Evolutionary conservation across 64 coral and sea anemone genomes (phyloP).

Genomic region (Trachythela sp.): DNA sequence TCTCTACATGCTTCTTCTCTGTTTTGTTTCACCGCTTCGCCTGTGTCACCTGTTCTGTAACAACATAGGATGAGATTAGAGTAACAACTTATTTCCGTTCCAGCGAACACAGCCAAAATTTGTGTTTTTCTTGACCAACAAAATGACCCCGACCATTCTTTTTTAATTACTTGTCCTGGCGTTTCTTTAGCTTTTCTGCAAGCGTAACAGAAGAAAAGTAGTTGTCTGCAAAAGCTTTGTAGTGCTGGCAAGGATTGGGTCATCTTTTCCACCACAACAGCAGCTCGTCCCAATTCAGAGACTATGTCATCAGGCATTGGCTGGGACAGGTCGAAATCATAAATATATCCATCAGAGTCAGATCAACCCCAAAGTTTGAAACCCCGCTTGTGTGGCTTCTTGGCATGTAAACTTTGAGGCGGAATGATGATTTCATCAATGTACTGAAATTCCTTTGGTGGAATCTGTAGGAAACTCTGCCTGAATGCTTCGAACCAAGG

Average conservation of each 20-base stretch:
- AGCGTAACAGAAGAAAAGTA: background rate
- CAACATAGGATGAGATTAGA: no score
- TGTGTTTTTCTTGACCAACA: background rate
- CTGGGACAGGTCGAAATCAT: no score
- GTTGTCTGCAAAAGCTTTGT: background rate
- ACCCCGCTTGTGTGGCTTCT: background rate
- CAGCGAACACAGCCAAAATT: background rate
- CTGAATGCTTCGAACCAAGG: no score
- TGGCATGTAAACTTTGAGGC: background rate
- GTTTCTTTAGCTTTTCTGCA: background rate
- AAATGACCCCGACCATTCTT: slow-evolving; percentile 1
- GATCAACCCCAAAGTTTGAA: slow-evolving; percentile 2
- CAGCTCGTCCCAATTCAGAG: background rate
- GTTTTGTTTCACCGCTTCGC: no score
- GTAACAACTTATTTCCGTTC: no score
- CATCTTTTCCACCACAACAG: background rate
- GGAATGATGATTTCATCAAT: background rate
- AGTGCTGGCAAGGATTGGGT: background rate
- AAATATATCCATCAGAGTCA: no score
- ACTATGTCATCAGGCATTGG: background rate
- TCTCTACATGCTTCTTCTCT: no score
- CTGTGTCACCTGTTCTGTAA: no score
- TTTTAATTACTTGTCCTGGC: background rate
- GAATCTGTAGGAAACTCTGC: no score
- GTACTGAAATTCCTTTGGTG: background rate